Percentiles rank a stretch among this genome's conserved stretches.
These are phyloP conservation scores for Machimus rusticus DNA, from an alignment of 2,888 invertebrate genomes.

Conservation along the genomic window DNA sequence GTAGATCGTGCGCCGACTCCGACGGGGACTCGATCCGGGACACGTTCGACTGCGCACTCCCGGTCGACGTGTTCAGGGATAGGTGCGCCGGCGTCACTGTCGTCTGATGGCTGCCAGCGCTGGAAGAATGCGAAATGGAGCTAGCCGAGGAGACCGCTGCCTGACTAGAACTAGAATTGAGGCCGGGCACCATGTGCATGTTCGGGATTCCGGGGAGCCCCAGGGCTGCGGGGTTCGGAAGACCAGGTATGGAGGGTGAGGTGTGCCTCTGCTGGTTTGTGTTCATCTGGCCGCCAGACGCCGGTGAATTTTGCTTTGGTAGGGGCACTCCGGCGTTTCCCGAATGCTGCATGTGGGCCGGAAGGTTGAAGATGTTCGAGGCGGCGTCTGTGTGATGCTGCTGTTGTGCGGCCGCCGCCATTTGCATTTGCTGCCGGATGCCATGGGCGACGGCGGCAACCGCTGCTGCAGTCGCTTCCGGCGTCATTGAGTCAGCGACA, in stretches of 20 bases:
- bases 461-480: slow-evolving; percentile 81
- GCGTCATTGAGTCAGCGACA: slow-evolving; percentile 65
- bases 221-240: slow-evolving; percentile 53
- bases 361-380: slow-evolving; percentile 64
- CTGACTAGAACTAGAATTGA: slow-evolving; percentile 48
- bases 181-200: slow-evolving; percentile 50
- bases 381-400: slow-evolving; percentile 64
- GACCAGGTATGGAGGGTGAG: slow-evolving; percentile 46
- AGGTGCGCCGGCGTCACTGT: slow-evolving; percentile 49
- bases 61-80: slow-evolving; percentile 38
- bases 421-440: slow-evolving; percentile 80
- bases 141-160: slow-evolving; percentile 45
- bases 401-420: slow-evolving; percentile 67
- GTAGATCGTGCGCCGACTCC: slow-evolving; percentile 60
- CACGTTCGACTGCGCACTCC: slow-evolving; percentile 52
- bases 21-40: slow-evolving; percentile 61
- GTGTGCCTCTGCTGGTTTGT: slow-evolving; percentile 48
- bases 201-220: slow-evolving; percentile 51
- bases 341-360: slow-evolving; percentile 54
- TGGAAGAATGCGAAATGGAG: slow-evolving; percentile 47
- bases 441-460: slow-evolving; percentile 88
- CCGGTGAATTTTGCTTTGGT: slow-evolving; percentile 63
- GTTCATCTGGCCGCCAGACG: slow-evolving; percentile 58
- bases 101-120: slow-evolving; percentile 43
- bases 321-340: slow-evolving; percentile 52